phyloP scores from a whole-genome alignment of 2,113 vertebrate species.

The Megaleporinus macrocephalus region DNA sequence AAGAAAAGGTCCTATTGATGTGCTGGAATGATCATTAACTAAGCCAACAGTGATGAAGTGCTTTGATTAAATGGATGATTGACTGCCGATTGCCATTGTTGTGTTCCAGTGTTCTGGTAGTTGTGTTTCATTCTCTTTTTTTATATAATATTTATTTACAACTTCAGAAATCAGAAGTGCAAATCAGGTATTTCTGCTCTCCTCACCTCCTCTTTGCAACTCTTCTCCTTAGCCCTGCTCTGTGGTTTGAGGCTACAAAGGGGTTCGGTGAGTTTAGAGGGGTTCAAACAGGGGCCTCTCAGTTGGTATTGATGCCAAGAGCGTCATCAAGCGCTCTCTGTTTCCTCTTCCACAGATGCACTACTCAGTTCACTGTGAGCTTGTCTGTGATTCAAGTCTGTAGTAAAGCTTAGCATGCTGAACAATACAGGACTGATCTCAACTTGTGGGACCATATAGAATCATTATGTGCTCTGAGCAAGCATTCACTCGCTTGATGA shows the following conservation, averaged over 20 bases:
- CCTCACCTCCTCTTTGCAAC: not conserved
- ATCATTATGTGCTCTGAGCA: constrained; percentile 12
- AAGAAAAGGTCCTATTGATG: not conserved
- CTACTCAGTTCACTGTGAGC: not conserved
- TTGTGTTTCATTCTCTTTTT: constrained; percentile 1
- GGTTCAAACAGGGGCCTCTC: constrained; percentile 40
- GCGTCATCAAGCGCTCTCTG: constrained; percentile 38
- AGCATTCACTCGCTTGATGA: constrained; percentile 21
- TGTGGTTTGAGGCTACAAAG: not conserved
- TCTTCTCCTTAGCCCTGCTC: too few species aligned
- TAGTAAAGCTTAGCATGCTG: not conserved
- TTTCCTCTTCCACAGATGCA: constrained; percentile 32
- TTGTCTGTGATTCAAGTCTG: constrained; percentile 9
- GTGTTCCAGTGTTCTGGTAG: not conserved
- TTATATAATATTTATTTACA: not conserved
- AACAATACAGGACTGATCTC: constrained; percentile 11
- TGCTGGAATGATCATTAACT: constrained; percentile 17
- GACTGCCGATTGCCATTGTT: not conserved
- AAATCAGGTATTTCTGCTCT: not conserved
- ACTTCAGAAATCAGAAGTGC: not conserved
- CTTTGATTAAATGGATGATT: constrained; percentile 17
- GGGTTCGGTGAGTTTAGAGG: constrained; percentile 27
- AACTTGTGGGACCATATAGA: not conserved
- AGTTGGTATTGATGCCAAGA: constrained; percentile 33
- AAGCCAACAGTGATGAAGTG: constrained; percentile 18